Conservation (phyloP, 2,113 vertebrate species). For the Micronisus gabar region DNA sequence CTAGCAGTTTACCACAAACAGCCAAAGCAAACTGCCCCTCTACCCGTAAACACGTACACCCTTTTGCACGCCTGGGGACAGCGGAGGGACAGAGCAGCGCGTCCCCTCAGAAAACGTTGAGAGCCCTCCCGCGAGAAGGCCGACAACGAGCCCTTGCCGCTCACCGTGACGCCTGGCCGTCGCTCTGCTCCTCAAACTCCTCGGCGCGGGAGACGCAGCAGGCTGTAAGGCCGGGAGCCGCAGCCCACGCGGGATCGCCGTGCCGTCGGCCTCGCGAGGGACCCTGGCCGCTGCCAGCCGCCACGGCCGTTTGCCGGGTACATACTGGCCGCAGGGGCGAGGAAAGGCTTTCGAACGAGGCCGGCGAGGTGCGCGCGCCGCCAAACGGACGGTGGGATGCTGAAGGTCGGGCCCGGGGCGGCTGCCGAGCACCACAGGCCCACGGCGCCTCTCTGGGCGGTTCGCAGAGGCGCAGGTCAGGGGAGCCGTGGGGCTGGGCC, state of each 20-base stretch:
- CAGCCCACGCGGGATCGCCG: accelerated
- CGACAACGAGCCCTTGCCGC: neutral
- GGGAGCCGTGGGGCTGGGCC: neutral
- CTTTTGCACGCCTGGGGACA: neutral
- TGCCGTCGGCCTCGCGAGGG: accelerated
- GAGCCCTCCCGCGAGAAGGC: neutral
- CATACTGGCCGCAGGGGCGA: accelerated
- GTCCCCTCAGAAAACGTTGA: neutral
- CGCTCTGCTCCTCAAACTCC: accelerated
- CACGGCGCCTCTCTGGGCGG: neutral
- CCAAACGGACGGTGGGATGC: neutral
- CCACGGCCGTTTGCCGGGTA: neutral
- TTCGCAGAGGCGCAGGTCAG: neutral
- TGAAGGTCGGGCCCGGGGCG: accelerated
- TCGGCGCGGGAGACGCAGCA: too few species aligned
- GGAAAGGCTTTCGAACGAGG: neutral
- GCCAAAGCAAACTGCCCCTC: neutral
- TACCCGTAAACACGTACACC: accelerated
- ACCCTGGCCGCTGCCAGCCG: neutral
- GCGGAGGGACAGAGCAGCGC: neutral
- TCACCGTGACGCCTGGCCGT: accelerated
- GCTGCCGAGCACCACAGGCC: neutral
- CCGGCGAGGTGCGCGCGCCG: accelerated
- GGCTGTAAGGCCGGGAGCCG: accelerated
- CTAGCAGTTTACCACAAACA: neutral